A percentile compares a stretch with the other conserved stretches of the same genome.
These are phyloP conservation scores for Collichthys lucidus DNA, from an alignment of 2,113 vertebrate genomes.

Conservation along the genomic window DNA sequence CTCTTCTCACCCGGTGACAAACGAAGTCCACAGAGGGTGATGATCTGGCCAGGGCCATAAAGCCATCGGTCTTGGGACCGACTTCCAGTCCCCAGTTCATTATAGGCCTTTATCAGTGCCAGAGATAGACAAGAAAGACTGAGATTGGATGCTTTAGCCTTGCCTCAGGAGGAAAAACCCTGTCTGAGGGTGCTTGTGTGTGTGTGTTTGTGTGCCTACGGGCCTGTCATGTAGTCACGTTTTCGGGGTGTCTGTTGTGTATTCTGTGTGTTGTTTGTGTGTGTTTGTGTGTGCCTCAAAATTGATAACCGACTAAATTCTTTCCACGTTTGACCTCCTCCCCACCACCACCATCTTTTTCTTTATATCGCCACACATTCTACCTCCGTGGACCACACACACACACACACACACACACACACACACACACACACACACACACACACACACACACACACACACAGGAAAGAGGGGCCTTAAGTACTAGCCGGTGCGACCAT, in stretches of 20 bases:
- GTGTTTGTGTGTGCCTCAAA: constrained; percentile 40
- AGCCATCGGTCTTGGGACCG: constrained; percentile 77
- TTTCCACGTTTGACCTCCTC: constrained; percentile 72
- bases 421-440: constrained; percentile 37
- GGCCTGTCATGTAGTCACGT: constrained; percentile 66
- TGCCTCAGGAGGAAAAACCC: constrained; percentile 71
- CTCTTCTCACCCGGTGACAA: constrained; percentile 68
- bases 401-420: constrained; percentile 34
- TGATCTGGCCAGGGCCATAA: constrained; percentile 76
- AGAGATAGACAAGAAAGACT: constrained; percentile 81
- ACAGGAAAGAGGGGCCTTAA: constrained; percentile 47
- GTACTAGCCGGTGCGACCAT: constrained; percentile 72
- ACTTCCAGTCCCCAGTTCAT: constrained; percentile 78
- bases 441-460: not conserved
- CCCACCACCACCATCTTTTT: constrained; percentile 49
- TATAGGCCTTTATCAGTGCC: constrained; percentile 79
- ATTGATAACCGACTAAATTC: constrained; percentile 77
- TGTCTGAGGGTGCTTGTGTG: constrained; percentile 51
- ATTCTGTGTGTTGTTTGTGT: constrained; percentile 20
- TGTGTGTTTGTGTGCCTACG: constrained; percentile 43
- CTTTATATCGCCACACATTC: constrained; percentile 66
- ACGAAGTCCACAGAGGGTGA: constrained; percentile 80
- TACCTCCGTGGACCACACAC: constrained; percentile 55
- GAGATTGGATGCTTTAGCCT: constrained; percentile 79
- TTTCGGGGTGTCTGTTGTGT: constrained; percentile 56